Evolutionary conservation across 2,113 vertebrate species (phyloP).

Genomic region (Hippocampus barbouri): DNA sequence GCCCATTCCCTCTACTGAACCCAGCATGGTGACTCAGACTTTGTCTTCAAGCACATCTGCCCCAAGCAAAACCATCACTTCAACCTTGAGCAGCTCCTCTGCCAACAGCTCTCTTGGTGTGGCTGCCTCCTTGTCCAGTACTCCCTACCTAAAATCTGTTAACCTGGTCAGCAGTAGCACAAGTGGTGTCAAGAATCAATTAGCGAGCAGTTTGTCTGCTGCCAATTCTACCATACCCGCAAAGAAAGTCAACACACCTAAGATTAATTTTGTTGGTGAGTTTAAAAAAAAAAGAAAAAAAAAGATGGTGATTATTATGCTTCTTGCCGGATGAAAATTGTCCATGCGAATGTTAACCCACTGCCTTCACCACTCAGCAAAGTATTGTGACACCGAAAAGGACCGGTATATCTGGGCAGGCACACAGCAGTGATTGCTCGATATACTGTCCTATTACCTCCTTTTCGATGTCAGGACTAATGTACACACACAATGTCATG

Average conservation of each 20-base stretch:
- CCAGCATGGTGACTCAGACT: slow-evolving; percentile 88
- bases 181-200: slow-evolving; percentile 59
- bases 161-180: slow-evolving; percentile 73
- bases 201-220: slow-evolving; percentile 43
- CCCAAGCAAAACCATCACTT: slow-evolving; percentile 77
- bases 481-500: too few relatives aligned
- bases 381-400: too few relatives aligned
- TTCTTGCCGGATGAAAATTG: too few relatives aligned
- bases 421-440: too few relatives aligned
- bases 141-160: slow-evolving; percentile 70
- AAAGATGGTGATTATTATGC: neutral
- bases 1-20: slow-evolving; percentile 96
- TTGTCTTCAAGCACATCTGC: slow-evolving; percentile 80
- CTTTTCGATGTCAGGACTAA: too few relatives aligned
- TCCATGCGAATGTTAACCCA: too few relatives aligned
- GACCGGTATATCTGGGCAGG: too few relatives aligned
- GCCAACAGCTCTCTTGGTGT: slow-evolving; percentile 67
- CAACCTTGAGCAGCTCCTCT: slow-evolving; percentile 77
- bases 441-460: too few relatives aligned
- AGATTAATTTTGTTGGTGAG: slow-evolving; percentile 98
- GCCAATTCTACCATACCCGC: slow-evolving; percentile 67
- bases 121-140: slow-evolving; percentile 42
- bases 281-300: slow-evolving; percentile 27
- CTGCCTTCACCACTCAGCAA: too few relatives aligned
- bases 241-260: slow-evolving; percentile 91